phyloP scores from a whole-genome alignment of 2,113 vertebrate genomes.

The Melanocharis versteri region DNA sequence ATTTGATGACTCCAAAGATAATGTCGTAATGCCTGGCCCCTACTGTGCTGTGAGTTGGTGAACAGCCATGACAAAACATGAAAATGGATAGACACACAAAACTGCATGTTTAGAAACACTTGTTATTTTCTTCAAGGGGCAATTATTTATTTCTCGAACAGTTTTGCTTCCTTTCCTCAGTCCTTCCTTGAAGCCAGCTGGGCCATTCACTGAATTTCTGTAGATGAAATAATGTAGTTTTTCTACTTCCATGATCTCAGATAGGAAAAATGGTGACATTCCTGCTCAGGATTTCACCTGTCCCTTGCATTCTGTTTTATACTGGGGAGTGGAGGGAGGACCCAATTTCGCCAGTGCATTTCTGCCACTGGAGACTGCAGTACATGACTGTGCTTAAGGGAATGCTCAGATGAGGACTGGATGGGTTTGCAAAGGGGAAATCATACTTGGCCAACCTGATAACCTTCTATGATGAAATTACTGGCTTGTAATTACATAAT shows the following conservation, averaged over 20 bases:
- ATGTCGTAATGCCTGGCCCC: background rate
- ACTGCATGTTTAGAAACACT: background rate
- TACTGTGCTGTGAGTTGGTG: background rate
- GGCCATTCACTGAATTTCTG: background rate
- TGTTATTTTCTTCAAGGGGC: background rate
- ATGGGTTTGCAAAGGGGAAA: background rate
- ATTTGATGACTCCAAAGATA: background rate
- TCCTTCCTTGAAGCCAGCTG: background rate
- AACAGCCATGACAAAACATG: background rate
- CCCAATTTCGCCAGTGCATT: background rate
- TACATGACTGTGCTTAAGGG: background rate
- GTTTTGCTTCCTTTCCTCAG: background rate
- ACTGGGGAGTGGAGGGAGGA: background rate
- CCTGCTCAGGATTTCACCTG: background rate
- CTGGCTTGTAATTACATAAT: background rate
- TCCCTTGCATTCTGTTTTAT: background rate
- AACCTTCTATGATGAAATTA: background rate
- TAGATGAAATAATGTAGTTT: background rate
- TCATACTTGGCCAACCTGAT: background rate
- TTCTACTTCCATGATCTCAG: background rate
- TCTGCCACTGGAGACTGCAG: background rate
- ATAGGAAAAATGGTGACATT: background rate
- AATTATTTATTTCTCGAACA: background rate
- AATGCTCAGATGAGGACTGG: background rate
- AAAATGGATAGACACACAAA: background rate